Percentiles rank a stretch among this genome's conserved stretches.
Evolutionary conservation across 2,797 vertebrate genomes (phyloP).

Genomic region (Pseudochaenichthys georgianus): DNA sequence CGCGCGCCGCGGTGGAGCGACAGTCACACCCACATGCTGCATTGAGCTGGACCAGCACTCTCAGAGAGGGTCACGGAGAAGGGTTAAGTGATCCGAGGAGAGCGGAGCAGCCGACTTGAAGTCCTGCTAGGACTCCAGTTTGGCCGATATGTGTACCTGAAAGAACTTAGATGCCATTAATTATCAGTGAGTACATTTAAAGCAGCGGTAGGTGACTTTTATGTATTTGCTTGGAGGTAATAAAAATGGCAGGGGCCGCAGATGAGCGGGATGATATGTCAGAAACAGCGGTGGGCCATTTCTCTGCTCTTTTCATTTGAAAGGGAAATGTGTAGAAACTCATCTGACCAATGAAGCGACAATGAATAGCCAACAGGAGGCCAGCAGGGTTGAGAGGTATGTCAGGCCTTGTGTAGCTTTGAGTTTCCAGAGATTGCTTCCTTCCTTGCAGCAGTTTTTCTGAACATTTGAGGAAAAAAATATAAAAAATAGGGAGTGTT

Average conservation of each 20-base stretch:
- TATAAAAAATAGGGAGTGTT: neutral
- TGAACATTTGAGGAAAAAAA: neutral
- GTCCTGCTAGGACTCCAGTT: conserved; percentile 18
- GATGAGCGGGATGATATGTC: conserved; percentile 43
- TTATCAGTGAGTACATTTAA: conserved; percentile 24
- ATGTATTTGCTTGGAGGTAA: conserved; percentile 37
- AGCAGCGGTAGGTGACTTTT: conserved; percentile 3
- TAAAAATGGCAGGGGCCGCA: conserved; percentile 21
- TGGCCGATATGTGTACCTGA: conserved; percentile 8
- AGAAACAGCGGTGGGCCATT: conserved; percentile 34
- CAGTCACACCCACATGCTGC: conserved; percentile 33
- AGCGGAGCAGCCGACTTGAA: conserved; percentile 22
- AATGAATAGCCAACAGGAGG: conserved; percentile 62
- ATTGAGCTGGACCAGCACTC: conserved; percentile 32
- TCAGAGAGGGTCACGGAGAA: conserved; percentile 36
- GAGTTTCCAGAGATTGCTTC: conserved; percentile 9
- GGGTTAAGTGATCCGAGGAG: conserved; percentile 63
- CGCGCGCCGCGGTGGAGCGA: conserved; percentile 29
- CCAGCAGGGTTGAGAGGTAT: conserved; percentile 21
- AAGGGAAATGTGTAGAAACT: conserved; percentile 71
- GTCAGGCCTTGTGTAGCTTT: conserved; percentile 31
- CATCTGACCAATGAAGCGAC: conserved; percentile 67
- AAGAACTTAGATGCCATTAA: conserved; percentile 14
- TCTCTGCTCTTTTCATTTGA: conserved; percentile 52
- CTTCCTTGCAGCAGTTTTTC: neutral